Evolutionary conservation across 2,888 invertebrate species (phyloP).

Genomic region (Cephus spinipes): DNA sequence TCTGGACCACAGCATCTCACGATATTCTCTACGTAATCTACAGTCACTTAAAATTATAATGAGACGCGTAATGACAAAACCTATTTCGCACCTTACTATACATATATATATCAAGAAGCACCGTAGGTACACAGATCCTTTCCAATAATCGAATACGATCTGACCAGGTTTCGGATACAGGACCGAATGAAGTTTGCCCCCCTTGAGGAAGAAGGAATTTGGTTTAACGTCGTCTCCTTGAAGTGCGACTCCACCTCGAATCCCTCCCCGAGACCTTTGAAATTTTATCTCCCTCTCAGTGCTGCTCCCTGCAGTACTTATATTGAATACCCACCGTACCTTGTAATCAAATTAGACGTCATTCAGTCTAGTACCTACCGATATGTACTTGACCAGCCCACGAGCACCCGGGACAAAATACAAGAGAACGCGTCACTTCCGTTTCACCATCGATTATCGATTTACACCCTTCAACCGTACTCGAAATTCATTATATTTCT

Average conservation of each 20-base stretch:
- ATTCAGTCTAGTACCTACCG: constrained; percentile 27
- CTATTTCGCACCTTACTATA: background rate
- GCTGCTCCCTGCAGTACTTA: constrained; percentile 39
- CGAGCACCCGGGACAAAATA: background rate
- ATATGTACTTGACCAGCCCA: background rate
- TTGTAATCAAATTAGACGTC: constrained; percentile 38
- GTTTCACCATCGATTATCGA: background rate
- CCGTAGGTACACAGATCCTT: background rate
- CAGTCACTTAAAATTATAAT: background rate
- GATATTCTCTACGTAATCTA: background rate
- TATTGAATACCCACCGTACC: constrained; percentile 47
- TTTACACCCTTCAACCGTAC: background rate
- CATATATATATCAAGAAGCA: background rate
- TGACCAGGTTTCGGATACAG: background rate
- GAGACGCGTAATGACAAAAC: background rate
- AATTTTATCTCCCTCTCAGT: background rate
- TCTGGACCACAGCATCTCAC: background rate
- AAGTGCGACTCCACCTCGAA: background rate
- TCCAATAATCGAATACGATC: background rate
- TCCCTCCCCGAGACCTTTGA: background rate
- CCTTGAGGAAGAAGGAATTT: background rate
- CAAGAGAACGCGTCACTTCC: background rate
- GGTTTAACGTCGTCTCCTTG: background rate
- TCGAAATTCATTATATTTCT: background rate
- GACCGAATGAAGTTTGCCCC: background rate